A percentile compares a stretch with the other conserved stretches of the same genome.
Conservation (phyloP, 30 jellyfish, hydroid and myxozoan species). For the Aurelia aurita complex sp. Pacific region DNA sequence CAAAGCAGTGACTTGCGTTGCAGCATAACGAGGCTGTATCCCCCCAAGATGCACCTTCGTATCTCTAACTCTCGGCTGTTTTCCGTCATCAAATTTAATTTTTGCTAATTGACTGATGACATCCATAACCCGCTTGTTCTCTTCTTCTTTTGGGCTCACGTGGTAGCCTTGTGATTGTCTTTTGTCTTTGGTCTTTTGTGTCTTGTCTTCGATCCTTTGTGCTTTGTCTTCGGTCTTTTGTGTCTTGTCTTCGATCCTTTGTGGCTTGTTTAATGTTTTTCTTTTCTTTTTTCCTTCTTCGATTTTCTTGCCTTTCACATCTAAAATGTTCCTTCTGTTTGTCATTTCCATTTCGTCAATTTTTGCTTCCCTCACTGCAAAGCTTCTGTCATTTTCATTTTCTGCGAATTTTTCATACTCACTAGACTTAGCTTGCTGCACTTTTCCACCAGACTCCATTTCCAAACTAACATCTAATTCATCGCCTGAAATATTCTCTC, state of each 20-base stretch:
- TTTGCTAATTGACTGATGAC: slow-evolving; percentile 47
- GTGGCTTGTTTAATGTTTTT: too few species aligned
- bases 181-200: background rate
- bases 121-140: slow-evolving; percentile 26
- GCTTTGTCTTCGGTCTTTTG: background rate
- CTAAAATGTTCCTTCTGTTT: background rate
- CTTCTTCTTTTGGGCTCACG: slow-evolving; percentile 10
- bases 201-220: background rate
- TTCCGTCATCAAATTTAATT: slow-evolving; percentile 8
- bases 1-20: slow-evolving; percentile 72
- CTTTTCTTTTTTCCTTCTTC: background rate
- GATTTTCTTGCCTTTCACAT: background rate
- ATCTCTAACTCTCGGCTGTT: background rate
- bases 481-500: background rate
- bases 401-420: background rate
- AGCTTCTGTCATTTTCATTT: background rate
- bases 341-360: background rate
- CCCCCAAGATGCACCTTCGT: slow-evolving; percentile 1
- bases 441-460: too few species aligned
- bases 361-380: background rate
- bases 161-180: background rate
- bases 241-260: background rate
- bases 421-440: background rate
- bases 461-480: background rate
- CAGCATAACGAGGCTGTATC: slow-evolving; percentile 52